These are phyloP conservation scores for Cepaea nemoralis DNA, from an alignment of 1,140 invertebrate species.

Conservation along the genomic window DNA sequence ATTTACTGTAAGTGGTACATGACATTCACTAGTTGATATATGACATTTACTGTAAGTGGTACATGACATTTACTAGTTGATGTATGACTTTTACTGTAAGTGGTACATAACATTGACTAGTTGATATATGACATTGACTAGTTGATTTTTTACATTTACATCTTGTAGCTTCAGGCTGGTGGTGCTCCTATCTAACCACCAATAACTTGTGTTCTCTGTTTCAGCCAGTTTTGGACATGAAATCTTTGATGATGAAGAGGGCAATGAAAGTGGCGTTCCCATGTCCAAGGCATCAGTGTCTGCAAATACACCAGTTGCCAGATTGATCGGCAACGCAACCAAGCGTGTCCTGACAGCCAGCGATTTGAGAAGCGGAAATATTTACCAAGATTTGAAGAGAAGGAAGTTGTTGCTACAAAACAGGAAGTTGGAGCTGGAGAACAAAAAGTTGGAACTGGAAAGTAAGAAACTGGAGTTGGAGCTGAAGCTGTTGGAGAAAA, in stretches of 20 bases:
- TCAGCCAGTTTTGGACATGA: conserved; percentile 22
- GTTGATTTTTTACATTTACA: no score
- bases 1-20: no score
- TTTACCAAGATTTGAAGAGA: conserved; percentile 25
- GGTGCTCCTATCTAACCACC: no score
- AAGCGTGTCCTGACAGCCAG: conserved; percentile 24
- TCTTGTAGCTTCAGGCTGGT: no score
- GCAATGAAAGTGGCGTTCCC: background rate
- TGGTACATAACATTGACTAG: no score
- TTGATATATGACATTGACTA: no score
- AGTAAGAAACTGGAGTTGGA: conserved; percentile 37
- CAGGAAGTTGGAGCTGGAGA: conserved; percentile 34
- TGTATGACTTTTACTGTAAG: no score
- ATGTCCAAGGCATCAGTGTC: background rate
- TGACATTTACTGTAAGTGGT: no score
- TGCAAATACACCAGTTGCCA: conserved; percentile 8
- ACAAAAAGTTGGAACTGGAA: conserved; percentile 30
- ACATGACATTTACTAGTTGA: no score
- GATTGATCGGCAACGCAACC: conserved; percentile 33
- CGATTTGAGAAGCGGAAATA: background rate
- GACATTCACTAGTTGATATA: no score
- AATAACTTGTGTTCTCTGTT: conserved; percentile 13
- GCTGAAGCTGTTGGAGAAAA: conserved; percentile 29
- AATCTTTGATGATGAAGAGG: conserved; percentile 31
- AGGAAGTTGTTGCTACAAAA: conserved; percentile 13